Percentiles rank a stretch among this genome's conserved stretches.
These are phyloP conservation scores for Drosophila seguyi DNA, from an alignment of 1,140 invertebrate species.

Conservation along the genomic window DNA sequence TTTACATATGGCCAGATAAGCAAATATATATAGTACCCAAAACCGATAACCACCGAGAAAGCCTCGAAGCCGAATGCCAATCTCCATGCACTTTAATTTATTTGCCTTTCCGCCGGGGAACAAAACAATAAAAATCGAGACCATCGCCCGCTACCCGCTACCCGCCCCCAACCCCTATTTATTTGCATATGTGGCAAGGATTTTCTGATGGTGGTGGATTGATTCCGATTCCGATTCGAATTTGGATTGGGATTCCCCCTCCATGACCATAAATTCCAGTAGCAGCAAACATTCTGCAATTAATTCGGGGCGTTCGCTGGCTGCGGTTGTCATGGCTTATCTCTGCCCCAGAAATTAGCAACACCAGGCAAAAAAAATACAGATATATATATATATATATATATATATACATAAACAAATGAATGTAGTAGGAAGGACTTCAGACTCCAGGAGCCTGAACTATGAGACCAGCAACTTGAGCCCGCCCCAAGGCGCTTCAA, in stretches of 20 bases:
- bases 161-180: slow-evolving; percentile 23
- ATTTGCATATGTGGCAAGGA: slow-evolving; percentile 51
- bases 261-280: slow-evolving; percentile 76
- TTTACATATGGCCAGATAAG: slow-evolving; percentile 45
- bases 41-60: slow-evolving; percentile 6
- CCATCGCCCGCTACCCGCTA: neutral
- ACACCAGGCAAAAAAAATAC: slow-evolving; percentile 32
- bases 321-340: slow-evolving; percentile 55
- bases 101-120: slow-evolving; percentile 26
- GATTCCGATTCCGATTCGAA: slow-evolving; percentile 15
- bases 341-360: slow-evolving; percentile 47
- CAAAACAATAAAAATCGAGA: slow-evolving; percentile 43
- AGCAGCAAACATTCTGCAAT: slow-evolving; percentile 59
- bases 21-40: slow-evolving; percentile 10
- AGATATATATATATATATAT: too few relatives aligned
- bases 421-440: neutral
- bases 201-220: slow-evolving; percentile 19
- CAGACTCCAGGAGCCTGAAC: neutral
- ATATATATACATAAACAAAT: neutral
- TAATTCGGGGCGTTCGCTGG: slow-evolving; percentile 57
- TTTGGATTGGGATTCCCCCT: slow-evolving; percentile 9
- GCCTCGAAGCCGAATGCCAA: slow-evolving; percentile 25
- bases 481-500: slow-evolving; percentile 33
- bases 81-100: slow-evolving; percentile 63
- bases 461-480: slow-evolving; percentile 10